phyloP scores from a whole-genome alignment of 2,888 invertebrate species.

The Zygogramma bicolorata region DNA sequence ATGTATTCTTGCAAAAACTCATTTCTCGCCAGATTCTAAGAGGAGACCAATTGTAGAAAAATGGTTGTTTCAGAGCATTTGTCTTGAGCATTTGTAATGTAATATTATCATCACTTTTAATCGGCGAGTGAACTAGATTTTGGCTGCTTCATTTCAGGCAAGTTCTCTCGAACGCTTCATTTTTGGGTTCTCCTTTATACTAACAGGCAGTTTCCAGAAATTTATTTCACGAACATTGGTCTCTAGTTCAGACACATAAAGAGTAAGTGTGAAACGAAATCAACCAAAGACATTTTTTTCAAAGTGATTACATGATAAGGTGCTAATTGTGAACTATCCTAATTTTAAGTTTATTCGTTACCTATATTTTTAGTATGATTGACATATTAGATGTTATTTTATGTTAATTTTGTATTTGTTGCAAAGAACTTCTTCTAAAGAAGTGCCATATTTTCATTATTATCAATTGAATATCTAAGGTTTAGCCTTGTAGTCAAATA shows the following conservation, averaged over 20 bases:
- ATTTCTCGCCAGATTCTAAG: background rate
- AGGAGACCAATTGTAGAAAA: too few species aligned
- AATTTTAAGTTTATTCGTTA: conserved; percentile 47
- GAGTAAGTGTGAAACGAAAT: conserved; percentile 34
- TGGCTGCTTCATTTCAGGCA: too few species aligned
- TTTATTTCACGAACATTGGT: background rate
- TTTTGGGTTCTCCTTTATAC: background rate
- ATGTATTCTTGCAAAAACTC: background rate
- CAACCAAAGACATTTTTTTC: conserved; percentile 55
- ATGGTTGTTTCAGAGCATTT: too few species aligned
- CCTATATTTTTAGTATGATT: conserved; percentile 47
- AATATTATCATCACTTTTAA: too few species aligned
- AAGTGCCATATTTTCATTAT: conserved; percentile 51
- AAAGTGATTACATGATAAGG: conserved; percentile 54
- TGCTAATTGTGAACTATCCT: conserved; percentile 50
- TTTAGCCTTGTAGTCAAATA: conserved; percentile 55
- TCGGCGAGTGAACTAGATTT: too few species aligned
- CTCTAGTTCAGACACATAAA: background rate
- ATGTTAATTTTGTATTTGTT: conserved; percentile 47
- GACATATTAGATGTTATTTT: conserved; percentile 40
- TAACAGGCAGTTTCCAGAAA: background rate
- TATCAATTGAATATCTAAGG: conserved; percentile 50
- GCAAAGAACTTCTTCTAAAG: conserved; percentile 48
- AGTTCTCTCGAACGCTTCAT: background rate
- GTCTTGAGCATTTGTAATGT: too few species aligned